A percentile compares a stretch with the other conserved stretches of the same genome.
Evolutionary conservation across 2,888 invertebrate species (phyloP).

Genomic region (Barypeithes pellucidus): DNA sequence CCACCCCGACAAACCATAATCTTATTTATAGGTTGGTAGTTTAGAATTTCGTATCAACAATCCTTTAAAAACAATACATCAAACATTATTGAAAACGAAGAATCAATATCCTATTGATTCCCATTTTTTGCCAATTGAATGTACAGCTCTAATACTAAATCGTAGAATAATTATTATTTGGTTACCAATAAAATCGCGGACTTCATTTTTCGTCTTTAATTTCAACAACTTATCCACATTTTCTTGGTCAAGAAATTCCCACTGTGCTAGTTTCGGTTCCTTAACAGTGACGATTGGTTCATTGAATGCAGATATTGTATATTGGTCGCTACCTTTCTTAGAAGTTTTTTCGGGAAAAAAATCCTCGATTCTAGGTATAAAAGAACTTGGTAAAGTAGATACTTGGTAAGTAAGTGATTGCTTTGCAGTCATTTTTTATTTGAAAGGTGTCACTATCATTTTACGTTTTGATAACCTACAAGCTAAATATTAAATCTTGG

Average conservation of each 20-base stretch:
- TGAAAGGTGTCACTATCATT: conserved; percentile 6
- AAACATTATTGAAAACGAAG: too few species aligned
- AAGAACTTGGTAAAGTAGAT: conserved; percentile 33
- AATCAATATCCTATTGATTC: too few species aligned
- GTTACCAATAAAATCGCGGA: conserved; percentile 63
- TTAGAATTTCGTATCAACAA: too few species aligned
- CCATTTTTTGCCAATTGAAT: too few species aligned
- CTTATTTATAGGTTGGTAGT: too few species aligned
- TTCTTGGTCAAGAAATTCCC: conserved; percentile 63
- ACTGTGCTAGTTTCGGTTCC: conserved; percentile 62
- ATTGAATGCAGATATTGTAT: conserved; percentile 57
- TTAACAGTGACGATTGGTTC: conserved; percentile 53
- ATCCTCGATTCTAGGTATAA: conserved; percentile 44
- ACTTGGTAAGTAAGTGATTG: conserved; percentile 37
- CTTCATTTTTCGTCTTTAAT: conserved; percentile 56
- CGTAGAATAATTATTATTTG: too few species aligned
- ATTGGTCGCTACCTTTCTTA: conserved; percentile 13
- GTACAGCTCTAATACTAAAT: too few species aligned
- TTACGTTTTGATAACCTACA: conserved; percentile 9
- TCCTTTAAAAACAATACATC: too few species aligned
- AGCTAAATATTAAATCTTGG: not conserved
- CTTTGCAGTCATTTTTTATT: conserved; percentile 7
- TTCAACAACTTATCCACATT: conserved; percentile 61
- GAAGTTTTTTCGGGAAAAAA: conserved; percentile 15
- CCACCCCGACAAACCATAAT: too few species aligned